phyloP scores from a whole-genome alignment of 2,797 vertebrate genomes.

The Furcifer pardalis region DNA sequence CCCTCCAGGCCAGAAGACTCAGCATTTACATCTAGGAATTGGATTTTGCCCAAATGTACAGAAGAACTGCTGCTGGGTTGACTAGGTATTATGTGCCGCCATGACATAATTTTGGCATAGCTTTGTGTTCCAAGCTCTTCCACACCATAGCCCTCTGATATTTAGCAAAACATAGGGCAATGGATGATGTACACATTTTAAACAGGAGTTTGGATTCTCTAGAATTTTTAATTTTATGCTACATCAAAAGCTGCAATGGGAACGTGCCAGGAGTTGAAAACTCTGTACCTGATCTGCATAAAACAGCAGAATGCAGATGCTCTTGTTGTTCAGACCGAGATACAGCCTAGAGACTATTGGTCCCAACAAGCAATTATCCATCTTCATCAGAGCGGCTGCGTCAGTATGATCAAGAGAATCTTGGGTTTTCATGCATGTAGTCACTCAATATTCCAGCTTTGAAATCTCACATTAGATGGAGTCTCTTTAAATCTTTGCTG shows the following conservation, averaged over 20 bases:
- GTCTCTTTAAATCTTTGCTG: not conserved
- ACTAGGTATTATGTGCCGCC: slow-evolving; percentile 26
- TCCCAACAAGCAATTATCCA: slow-evolving; percentile 47
- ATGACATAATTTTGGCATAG: not conserved
- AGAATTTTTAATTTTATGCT: slow-evolving; percentile 61
- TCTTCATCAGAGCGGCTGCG: not conserved
- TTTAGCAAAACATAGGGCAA: not conserved
- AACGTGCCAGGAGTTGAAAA: slow-evolving; percentile 59
- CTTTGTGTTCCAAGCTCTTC: not conserved
- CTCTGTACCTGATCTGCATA: slow-evolving; percentile 61
- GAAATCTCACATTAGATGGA: not conserved
- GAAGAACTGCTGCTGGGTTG: slow-evolving; percentile 9
- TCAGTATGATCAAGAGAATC: not conserved
- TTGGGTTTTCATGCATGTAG: not conserved
- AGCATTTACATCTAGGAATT: slow-evolving; percentile 17
- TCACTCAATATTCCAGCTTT: not conserved
- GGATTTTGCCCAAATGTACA: slow-evolving; percentile 33
- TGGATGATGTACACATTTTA: not conserved
- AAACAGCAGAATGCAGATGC: slow-evolving; percentile 62
- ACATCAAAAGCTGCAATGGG: slow-evolving; percentile 31
- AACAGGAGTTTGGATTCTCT: slow-evolving; percentile 9
- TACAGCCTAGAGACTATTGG: slow-evolving; percentile 60
- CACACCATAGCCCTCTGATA: slow-evolving; percentile 21
- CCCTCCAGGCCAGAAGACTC: slow-evolving; percentile 40
- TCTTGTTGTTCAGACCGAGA: slow-evolving; percentile 55